These are phyloP conservation scores for Anneissia japonica DNA, from an alignment of 35 echinoderm and acorn worm genomes.

Conservation along the genomic window DNA sequence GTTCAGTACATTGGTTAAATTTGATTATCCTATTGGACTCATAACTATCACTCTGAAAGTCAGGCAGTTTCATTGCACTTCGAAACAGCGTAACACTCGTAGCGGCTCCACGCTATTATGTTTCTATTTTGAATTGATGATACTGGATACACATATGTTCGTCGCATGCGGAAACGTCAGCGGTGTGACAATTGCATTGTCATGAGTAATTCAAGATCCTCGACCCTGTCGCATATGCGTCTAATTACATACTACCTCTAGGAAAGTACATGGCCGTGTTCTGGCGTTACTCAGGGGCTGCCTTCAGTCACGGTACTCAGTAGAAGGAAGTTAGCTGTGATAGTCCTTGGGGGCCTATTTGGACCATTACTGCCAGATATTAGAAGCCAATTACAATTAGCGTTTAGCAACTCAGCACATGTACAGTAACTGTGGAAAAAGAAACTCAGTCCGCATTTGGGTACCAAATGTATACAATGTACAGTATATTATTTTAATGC, in stretches of 20 bases:
- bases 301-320: not conserved
- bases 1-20: too few relatives aligned
- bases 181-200: not conserved
- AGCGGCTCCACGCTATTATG: not conserved
- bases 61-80: not conserved
- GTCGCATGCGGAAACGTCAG: not conserved
- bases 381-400: not conserved
- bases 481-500: too few relatives aligned
- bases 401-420: not conserved
- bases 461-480: too few relatives aligned
- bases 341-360: conserved; percentile 1
- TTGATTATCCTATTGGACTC: not conserved
- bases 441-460: too few relatives aligned
- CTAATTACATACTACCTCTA: not conserved
- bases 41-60: not conserved
- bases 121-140: not conserved
- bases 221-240: not conserved
- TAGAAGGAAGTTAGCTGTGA: not conserved
- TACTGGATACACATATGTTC: not conserved
- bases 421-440: too few relatives aligned
- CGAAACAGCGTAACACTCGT: not conserved
- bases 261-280: not conserved
- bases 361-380: not conserved
- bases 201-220: not conserved
- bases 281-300: not conserved